phyloP scores from a whole-genome alignment of 2,113 vertebrate genomes.

The Chlamydotis undulata region DNA sequence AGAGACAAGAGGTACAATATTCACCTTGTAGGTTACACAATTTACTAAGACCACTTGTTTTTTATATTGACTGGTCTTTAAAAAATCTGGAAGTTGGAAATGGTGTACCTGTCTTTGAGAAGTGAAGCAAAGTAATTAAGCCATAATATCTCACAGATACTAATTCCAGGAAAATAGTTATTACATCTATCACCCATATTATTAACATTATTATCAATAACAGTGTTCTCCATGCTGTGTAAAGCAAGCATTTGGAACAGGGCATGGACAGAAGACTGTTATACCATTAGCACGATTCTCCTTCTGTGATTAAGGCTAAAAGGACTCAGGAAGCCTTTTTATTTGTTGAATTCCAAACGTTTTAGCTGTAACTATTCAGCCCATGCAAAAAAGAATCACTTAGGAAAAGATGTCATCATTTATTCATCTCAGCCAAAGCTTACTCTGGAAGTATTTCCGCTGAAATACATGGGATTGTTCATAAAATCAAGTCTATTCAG shows the following conservation, averaged over 20 bases:
- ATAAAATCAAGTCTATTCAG: background rate
- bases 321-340: background rate
- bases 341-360: background rate
- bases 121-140: background rate
- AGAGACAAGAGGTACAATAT: background rate
- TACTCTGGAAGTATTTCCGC: background rate
- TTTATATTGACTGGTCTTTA: background rate
- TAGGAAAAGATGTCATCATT: background rate
- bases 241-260: background rate
- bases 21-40: background rate
- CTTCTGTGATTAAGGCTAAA: background rate
- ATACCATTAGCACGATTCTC: background rate
- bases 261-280: background rate
- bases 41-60: conserved; percentile 1
- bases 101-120: background rate
- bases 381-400: background rate
- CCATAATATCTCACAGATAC: background rate
- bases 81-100: background rate
- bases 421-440: background rate
- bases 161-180: background rate
- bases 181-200: background rate
- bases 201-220: background rate
- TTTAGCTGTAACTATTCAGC: background rate
- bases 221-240: background rate
- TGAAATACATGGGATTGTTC: background rate